Base-by-base conservation (phyloP, 2,113 vertebrate genomes). In the rabbit (Oryctolagus cuniculus) region DNA sequence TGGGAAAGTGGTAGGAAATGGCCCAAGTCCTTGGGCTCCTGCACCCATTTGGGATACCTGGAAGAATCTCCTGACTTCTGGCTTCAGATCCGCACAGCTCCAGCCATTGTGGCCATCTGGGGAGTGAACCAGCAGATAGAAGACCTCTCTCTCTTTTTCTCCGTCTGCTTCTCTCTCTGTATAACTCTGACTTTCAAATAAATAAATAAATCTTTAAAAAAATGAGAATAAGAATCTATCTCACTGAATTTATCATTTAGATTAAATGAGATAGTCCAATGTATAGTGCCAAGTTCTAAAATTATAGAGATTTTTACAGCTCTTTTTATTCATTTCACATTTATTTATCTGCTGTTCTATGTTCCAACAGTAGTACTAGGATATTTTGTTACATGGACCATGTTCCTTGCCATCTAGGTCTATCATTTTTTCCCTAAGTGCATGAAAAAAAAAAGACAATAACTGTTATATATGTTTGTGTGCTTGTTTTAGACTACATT, bases 211-310 rank as follows among this genome's bases (percentile, higher is more conserved):
- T 44, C 44, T 44, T 44, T 44, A 44, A 58, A 21, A 58, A 58
- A 19, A 58, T 93, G 63, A 89, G 31, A 90, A 73, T 87, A 93
- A 63, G 73, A 70, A 67, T 82, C 9, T 61, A 75, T 31, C 6
- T 66, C 49, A 73, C 87, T 91, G 82, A 82, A 75, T 91, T 89
- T 72, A 94, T 55, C 25, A 63, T n/a, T 22, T 53, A 5, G n/a
- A 34, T 93, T 90, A 95, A 87, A 36, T 91, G 81, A 81, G 29
- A 74, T 83, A 74, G 95, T 94, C 29, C 44, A 90, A 31, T 73
- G 5, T 84, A 24, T 9, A 73, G 19, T 85, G 63, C 21, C 15
- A 29, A 73, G 10, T 73, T 90, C 81, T 82, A 79, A 93, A 94
- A 66, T 83, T 79, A 9, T 69, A 67, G 75, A 58, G 22, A 74